Evolutionary conservation across 2,888 invertebrate genomes (phyloP), one percentile per base, ranked within the genome.

Genomic region (Dioctria linearis): DNA sequence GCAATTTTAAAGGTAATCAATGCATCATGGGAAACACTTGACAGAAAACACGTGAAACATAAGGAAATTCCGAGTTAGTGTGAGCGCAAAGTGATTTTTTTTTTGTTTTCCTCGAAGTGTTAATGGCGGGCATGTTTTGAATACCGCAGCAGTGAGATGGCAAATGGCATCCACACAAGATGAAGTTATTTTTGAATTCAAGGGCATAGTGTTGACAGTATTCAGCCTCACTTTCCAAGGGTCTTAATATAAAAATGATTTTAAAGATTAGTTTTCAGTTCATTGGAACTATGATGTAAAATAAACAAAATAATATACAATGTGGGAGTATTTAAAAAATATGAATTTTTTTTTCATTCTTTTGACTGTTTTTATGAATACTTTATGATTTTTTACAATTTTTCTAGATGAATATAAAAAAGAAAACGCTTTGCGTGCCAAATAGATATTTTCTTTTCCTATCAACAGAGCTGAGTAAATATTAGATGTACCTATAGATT

Each of bases 111-210:
- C 67, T 66, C 13, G 49, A 67, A 5, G 4, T 25, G 8, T 46
- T 67, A 43, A 46, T 25, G 43, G 25, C 25, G 13, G 46, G 8
- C 13, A 46, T 67, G 5, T 46, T 67, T 67, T 25, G 46, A 67
- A 67, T 67, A 49, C 67, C 67, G 13, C 13, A 3, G 46, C 4
- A 13, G 42, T 67, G 67, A 42, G 67, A 25, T 13, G 67, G 67
- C 67, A 25, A 25, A 25, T 25, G 25, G 25, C 25, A 25, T 25
- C 25, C 25, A 25, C 25, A 13, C 49, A 43, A 42, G 25, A 67
- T 13, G 46, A 46, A 67, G 67, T 13, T 67, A 67, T 67, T 67
- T 67, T 46, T n/a, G 46, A 25, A 46, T 9, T 67, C 67, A 67
- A 67, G 67, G 67, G 67, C 67, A 67, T 25, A 25, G 13, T 46